Conservation (phyloP, 2,797 vertebrate genomes). For the Leptatherina wallacei region DNA sequence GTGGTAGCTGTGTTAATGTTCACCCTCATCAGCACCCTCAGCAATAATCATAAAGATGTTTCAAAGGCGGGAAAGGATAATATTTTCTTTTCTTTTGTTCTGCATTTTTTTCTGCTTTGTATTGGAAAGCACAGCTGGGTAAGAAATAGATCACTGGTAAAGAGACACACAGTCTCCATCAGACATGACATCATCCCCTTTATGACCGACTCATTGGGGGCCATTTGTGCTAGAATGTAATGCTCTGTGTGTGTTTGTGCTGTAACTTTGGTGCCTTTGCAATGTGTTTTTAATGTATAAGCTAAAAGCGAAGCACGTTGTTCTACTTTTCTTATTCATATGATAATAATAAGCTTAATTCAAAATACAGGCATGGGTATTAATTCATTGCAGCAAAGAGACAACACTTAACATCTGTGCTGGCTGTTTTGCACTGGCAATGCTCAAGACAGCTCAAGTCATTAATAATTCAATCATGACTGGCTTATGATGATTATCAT, state of each 20-base stretch:
- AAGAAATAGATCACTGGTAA: slow-evolving; percentile 73
- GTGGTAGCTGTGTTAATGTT: neutral
- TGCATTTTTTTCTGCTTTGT: slow-evolving; percentile 47
- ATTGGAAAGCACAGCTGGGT: slow-evolving; percentile 64
- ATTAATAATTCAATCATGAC: slow-evolving; percentile 63
- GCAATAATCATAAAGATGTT: neutral
- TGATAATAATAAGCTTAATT: slow-evolving; percentile 25
- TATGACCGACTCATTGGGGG: slow-evolving; percentile 67
- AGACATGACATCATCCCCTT: slow-evolving; percentile 83
- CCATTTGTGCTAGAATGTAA: slow-evolving; percentile 61
- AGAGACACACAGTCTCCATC: slow-evolving; percentile 70
- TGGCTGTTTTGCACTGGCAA: slow-evolving; percentile 38
- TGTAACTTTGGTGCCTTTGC: slow-evolving; percentile 1
- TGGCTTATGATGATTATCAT: slow-evolving; percentile 49
- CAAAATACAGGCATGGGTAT: slow-evolving; percentile 18
- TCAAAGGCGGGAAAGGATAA: neutral
- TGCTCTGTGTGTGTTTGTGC: slow-evolving; percentile 26
- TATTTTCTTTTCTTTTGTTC: slow-evolving; percentile 17
- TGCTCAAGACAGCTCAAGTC: slow-evolving; percentile 34
- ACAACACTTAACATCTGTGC: slow-evolving; percentile 43
- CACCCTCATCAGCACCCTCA: neutral
- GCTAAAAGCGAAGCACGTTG: slow-evolving; percentile 29
- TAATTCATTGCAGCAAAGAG: slow-evolving; percentile 38
- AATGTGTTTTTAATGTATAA: slow-evolving; percentile 3
- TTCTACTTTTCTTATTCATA: slow-evolving; percentile 30